A percentile compares a stretch with the other conserved stretches of the same genome.
Conservation (phyloP, 2,888 invertebrate genomes). For the Sminthurides aquaticus region DNA sequence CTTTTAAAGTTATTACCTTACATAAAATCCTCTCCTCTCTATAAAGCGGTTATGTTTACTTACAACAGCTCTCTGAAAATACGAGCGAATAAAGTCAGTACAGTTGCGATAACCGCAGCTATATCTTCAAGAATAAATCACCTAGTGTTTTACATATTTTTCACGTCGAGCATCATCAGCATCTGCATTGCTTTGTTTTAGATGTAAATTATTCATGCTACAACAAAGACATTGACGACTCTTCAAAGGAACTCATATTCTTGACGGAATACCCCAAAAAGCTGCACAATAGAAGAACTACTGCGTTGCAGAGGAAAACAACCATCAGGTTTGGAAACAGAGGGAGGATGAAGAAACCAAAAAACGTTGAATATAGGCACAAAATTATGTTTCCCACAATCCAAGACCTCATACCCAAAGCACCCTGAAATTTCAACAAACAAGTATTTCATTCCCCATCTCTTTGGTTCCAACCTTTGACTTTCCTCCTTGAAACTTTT, state of each 20-base stretch:
- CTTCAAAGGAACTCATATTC: slow-evolving; percentile 16
- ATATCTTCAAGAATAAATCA: too few species aligned
- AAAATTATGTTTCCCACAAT: slow-evolving; percentile 15
- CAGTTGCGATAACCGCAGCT: too few species aligned
- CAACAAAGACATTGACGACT: slow-evolving; percentile 18
- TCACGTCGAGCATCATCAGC: too few species aligned
- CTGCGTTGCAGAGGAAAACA: slow-evolving; percentile 7
- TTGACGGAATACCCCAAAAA: slow-evolving; percentile 13
- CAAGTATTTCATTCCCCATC: background rate
- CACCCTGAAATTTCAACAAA: background rate
- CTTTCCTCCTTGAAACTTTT: too few species aligned
- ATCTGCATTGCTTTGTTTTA: too few species aligned
- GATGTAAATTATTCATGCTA: too few species aligned
- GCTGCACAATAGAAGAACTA: slow-evolving; percentile 7
- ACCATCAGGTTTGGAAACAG: slow-evolving; percentile 15
- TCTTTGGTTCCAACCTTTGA: background rate
- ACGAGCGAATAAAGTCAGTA: too few species aligned
- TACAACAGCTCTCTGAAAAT: too few species aligned
- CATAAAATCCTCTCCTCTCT: too few species aligned
- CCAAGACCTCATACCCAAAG: slow-evolving; percentile 18
- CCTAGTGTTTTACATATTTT: too few species aligned
- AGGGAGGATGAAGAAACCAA: slow-evolving; percentile 5
- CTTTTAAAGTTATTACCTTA: too few species aligned
- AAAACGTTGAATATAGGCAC: slow-evolving; percentile 3
- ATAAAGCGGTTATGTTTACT: too few species aligned